Evolutionary conservation across 1,140 invertebrate species (phyloP).

Genomic region (Lucilia cuprina): DNA sequence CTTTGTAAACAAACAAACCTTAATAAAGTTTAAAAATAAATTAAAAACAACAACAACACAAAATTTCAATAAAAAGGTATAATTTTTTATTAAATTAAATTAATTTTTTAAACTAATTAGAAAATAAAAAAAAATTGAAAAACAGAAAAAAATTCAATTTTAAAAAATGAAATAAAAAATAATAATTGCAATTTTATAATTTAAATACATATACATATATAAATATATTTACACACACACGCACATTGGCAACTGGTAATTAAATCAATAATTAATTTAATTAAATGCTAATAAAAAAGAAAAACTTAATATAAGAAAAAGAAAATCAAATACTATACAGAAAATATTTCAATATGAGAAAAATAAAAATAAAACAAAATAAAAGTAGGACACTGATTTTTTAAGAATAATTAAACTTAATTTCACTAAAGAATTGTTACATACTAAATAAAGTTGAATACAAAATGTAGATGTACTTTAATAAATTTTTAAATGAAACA

Average conservation of each 20-base stretch:
- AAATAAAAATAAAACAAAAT: too few relatives aligned
- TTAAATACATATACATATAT: neutral
- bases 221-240: slow-evolving; percentile 19
- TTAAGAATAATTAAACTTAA: neutral
- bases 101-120: neutral
- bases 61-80: neutral
- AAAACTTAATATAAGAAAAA: neutral
- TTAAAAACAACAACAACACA: slow-evolving; percentile 28
- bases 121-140: neutral
- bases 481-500: neutral
- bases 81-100: slow-evolving; percentile 25
- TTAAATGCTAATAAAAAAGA: neutral
- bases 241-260: neutral
- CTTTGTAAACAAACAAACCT: neutral
- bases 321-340: neutral
- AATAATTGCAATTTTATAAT: neutral
- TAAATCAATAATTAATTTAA: neutral
- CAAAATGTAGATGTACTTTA: too few relatives aligned
- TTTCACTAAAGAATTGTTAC: neutral
- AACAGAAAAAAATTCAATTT: slow-evolving; percentile 29
- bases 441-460: neutral
- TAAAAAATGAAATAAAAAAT: too few relatives aligned
- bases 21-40: slow-evolving; percentile 29
- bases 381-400: neutral
- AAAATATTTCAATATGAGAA: neutral